Base-by-base conservation (phyloP, 2,888 invertebrate genomes). In the Drosophila mercatorum region DNA sequence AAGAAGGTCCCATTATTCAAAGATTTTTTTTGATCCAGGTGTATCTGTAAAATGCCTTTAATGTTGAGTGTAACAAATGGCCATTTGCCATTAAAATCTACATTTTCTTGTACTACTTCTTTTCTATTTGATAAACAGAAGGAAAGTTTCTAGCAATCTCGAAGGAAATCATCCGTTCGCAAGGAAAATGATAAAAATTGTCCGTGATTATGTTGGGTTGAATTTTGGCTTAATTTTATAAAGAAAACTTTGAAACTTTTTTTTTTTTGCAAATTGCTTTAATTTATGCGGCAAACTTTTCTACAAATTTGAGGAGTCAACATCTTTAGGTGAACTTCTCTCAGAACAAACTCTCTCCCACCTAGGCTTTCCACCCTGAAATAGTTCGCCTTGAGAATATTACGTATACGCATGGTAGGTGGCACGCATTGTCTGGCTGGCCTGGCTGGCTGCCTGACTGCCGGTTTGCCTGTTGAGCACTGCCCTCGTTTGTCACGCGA, bases 401-500 rank as follows among this genome's bases (percentile, higher is more conserved):
- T 68, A 68, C 66, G 72, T 70, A 85, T 88, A 72, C 83, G 82
- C 83, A 58, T 47, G 49, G 60, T 64, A 31, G 49, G 68, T 12
- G 40, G 72, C 51, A 59, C 53, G 56, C 53, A 47, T 64, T 64
- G 53, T 41, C 60, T 68, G 44, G 26, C 51, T 47, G 44, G 58
- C 36, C 61, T 38, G 26, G 17, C 34, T 49, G 31, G 0, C 62
- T 60, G 88, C 74, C 76, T 17, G 51, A 0, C 7, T 28, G 47
- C 0, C 44, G 64, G 55, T 2, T 64, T 68, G 89, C 85, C 85
- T 88, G 88, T 84, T 84, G 89, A 83, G 70, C 71, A 59, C 47
- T 67, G 53, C 26, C 40, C 80, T 82, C 83, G 64, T 78, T 83
- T 78, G 72, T 81, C 84, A 78, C 68, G 80, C 88, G 85, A 87